phyloP scores from a whole-genome alignment of 1,140 invertebrate species.

The Zelostemma sp. region DNA sequence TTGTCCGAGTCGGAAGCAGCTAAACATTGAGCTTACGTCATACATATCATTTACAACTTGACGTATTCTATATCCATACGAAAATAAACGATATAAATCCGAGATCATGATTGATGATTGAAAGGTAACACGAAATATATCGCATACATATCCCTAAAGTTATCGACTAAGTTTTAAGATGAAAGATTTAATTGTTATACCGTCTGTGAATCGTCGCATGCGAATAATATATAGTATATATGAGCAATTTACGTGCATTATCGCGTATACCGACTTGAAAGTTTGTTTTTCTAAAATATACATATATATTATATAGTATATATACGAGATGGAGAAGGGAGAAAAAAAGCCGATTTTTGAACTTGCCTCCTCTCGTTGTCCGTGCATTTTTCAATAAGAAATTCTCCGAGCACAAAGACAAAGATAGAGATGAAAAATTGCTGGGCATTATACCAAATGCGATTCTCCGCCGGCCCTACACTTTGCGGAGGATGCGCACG shows the following conservation, averaged over 20 bases:
- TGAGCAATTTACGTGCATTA: slow-evolving; percentile 50
- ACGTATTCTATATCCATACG: slow-evolving; percentile 48
- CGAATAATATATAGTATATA: slow-evolving; percentile 52
- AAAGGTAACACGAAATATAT: slow-evolving; percentile 36
- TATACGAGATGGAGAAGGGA: slow-evolving; percentile 24
- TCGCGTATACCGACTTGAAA: too few relatives aligned
- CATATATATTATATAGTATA: slow-evolving; percentile 56
- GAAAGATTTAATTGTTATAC: slow-evolving; percentile 58
- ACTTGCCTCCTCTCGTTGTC: too few relatives aligned
- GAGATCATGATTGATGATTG: slow-evolving; percentile 23
- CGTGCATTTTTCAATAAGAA: too few relatives aligned
- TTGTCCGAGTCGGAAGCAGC: background rate
- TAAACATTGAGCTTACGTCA: slow-evolving; percentile 23
- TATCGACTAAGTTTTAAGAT: slow-evolving; percentile 52
- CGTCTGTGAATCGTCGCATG: slow-evolving; percentile 53
- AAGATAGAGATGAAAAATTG: too few relatives aligned
- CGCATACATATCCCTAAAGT: slow-evolving; percentile 59
- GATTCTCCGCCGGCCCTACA: slow-evolving; percentile 64
- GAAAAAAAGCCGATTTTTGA: too few relatives aligned
- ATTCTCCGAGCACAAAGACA: too few relatives aligned
- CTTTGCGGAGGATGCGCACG: slow-evolving; percentile 53
- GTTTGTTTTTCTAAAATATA: slow-evolving; percentile 16
- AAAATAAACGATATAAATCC: slow-evolving; percentile 21
- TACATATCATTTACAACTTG: slow-evolving; percentile 59
- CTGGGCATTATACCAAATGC: slow-evolving; percentile 57